Percentiles rank a stretch among this genome's conserved stretches.
Evolutionary conservation across 1,140 invertebrate genomes (phyloP).

Genomic region (Prorops nasuta): DNA sequence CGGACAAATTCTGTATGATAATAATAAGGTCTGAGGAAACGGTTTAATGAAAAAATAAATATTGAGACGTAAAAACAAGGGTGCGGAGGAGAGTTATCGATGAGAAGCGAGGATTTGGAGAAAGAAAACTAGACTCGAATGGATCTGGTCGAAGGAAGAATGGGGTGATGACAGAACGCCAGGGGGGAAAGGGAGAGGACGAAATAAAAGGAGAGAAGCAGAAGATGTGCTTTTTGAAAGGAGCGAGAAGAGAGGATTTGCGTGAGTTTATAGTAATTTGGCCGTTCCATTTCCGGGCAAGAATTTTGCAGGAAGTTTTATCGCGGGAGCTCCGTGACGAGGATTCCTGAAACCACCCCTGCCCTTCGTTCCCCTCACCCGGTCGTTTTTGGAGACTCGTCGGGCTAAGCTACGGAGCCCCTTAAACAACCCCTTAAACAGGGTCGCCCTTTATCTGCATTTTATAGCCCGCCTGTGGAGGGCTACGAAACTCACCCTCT

Average conservation of each 20-base stretch:
- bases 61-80: too few relatives aligned
- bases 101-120: too few relatives aligned
- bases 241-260: neutral
- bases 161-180: neutral
- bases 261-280: neutral
- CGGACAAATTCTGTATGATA: too few relatives aligned
- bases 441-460: constrained; percentile 37
- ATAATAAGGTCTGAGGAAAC: too few relatives aligned
- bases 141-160: too few relatives aligned
- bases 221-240: too few relatives aligned
- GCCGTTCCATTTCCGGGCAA: neutral
- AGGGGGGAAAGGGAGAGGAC: neutral
- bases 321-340: constrained; percentile 10
- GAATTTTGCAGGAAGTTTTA: constrained; percentile 8
- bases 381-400: too few relatives aligned
- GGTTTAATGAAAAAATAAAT: too few relatives aligned
- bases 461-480: constrained; percentile 31
- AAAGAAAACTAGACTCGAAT: too few relatives aligned
- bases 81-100: too few relatives aligned
- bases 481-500: constrained; percentile 4
- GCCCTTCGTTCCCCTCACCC: too few relatives aligned
- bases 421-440: constrained; percentile 32
- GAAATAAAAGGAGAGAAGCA: too few relatives aligned
- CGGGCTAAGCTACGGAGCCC: constrained; percentile 21
- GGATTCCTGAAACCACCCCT: constrained; percentile 11